phyloP scores from a whole-genome alignment of 2,888 invertebrate genomes.

The Orthosia incerta region DNA sequence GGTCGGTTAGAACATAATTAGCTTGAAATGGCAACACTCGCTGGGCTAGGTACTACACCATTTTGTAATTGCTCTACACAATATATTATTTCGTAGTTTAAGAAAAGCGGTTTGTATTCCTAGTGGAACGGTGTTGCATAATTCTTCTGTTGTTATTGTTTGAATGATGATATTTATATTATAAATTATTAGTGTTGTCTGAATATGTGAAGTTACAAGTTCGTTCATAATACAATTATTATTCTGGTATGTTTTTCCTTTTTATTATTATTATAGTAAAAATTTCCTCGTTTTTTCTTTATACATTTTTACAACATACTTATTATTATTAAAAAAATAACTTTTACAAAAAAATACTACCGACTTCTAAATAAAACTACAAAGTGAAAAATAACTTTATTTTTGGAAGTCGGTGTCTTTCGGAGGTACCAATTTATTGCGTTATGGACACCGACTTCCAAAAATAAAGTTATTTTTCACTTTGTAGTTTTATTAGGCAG shows the following conservation, averaged over 20 bases:
- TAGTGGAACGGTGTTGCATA: slow-evolving; percentile 18
- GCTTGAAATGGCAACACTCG: slow-evolving; percentile 50
- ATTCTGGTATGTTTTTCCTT: no score
- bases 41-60: slow-evolving; percentile 17
- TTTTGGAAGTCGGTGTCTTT: no score
- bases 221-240: no score
- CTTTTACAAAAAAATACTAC: no score
- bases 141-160: not conserved
- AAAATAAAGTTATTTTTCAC: no score
- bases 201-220: not conserved
- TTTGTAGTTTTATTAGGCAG: no score
- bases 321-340: not conserved
- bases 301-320: not conserved
- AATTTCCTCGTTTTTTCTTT: not conserved
- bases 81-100: slow-evolving; percentile 43
- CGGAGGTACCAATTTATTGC: no score
- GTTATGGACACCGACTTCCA: no score
- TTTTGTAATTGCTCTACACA: slow-evolving; percentile 58
- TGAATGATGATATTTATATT: not conserved
- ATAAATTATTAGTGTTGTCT: not conserved
- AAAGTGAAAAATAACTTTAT: no score
- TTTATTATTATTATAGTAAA: no score
- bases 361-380: no score
- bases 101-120: slow-evolving; percentile 5
- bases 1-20: slow-evolving; percentile 50